phyloP scores from a whole-genome alignment of 2,888 invertebrate species.

The Steinernema hermaphroditum region DNA sequence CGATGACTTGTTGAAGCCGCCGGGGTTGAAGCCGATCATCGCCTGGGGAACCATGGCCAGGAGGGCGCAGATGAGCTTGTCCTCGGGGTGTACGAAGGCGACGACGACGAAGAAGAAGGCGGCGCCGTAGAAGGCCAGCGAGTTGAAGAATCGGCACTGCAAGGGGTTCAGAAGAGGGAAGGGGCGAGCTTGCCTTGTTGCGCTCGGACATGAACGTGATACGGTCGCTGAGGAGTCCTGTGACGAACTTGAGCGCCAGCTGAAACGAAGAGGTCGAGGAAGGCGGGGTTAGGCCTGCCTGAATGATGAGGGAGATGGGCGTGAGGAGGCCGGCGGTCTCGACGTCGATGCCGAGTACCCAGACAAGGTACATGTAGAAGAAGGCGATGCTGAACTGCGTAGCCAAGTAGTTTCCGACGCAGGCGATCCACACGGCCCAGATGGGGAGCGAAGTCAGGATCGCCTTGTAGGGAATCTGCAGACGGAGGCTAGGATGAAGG shows the following conservation, averaged over 20 bases:
- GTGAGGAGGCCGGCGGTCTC: slow-evolving; percentile 26
- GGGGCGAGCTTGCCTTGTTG: slow-evolving; percentile 39
- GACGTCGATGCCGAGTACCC: slow-evolving; percentile 1
- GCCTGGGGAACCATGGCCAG: slow-evolving; percentile 16
- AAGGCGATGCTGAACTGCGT: slow-evolving; percentile 58
- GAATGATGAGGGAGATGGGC: slow-evolving; percentile 15
- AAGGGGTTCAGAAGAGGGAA: background rate
- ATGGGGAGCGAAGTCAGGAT: slow-evolving; percentile 51
- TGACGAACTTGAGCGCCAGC: slow-evolving; percentile 49
- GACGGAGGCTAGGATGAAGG: background rate
- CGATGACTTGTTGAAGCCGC: slow-evolving; percentile 11
- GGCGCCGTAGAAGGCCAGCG: slow-evolving; percentile 51
- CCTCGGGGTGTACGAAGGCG: slow-evolving; percentile 46
- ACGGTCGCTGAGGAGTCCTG: slow-evolving; percentile 47
- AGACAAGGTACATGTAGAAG: slow-evolving; percentile 50
- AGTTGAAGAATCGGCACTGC: slow-evolving; percentile 53
- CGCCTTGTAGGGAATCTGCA: slow-evolving; percentile 43
- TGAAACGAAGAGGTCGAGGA: slow-evolving; percentile 31
- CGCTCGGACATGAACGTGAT: slow-evolving; percentile 51
- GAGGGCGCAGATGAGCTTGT: slow-evolving; percentile 39
- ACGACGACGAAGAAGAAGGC: slow-evolving; percentile 44
- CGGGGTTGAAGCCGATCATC: slow-evolving; percentile 24
- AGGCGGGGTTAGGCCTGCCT: background rate
- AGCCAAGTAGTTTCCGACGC: slow-evolving; percentile 54
- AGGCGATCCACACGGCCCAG: slow-evolving; percentile 55